Evolutionary conservation across 2,113 vertebrate genomes (phyloP).

Genomic region (Pungitius pungitius): DNA sequence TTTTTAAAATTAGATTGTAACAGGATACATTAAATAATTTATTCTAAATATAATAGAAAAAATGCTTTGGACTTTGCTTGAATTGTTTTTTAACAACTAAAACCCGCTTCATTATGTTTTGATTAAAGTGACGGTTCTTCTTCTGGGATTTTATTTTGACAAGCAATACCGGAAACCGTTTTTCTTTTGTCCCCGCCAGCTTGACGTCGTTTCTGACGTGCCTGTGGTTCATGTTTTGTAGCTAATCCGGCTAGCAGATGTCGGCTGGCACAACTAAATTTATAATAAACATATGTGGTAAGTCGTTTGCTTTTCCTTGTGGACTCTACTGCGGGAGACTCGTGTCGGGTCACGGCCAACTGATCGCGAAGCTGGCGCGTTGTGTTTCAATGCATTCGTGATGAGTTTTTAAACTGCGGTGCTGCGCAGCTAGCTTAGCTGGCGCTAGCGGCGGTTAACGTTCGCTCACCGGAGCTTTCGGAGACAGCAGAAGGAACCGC

Average conservation of each 20-base stretch:
- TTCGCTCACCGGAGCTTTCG: conserved; percentile 35
- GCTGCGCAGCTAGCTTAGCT: conserved; percentile 50
- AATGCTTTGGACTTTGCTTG: neutral
- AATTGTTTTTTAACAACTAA: neutral
- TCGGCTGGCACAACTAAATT: conserved; percentile 49
- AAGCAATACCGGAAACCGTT: conserved; percentile 40
- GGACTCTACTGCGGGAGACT: neutral
- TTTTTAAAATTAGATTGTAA: too few species aligned
- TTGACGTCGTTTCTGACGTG: conserved; percentile 13
- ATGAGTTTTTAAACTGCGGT: conserved; percentile 47
- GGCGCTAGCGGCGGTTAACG: conserved; percentile 53
- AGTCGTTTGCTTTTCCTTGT: conserved; percentile 30
- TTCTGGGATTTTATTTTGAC: conserved; percentile 51
- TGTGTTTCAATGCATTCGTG: conserved; percentile 34
- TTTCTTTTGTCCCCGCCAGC: too few species aligned
- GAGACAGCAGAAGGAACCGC: conserved; percentile 34
- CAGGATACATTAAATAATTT: too few species aligned
- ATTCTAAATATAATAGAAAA: neutral
- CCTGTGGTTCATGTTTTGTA: conserved; percentile 69
- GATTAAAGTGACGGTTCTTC: neutral
- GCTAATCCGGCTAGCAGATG: conserved; percentile 73
- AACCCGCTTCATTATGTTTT: neutral
- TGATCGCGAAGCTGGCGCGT: neutral
- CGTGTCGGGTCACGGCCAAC: neutral
- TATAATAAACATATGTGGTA: conserved; percentile 67